Evolutionary conservation across 2,113 vertebrate species (phyloP).

Genomic region (Osmerus eperlanus): DNA sequence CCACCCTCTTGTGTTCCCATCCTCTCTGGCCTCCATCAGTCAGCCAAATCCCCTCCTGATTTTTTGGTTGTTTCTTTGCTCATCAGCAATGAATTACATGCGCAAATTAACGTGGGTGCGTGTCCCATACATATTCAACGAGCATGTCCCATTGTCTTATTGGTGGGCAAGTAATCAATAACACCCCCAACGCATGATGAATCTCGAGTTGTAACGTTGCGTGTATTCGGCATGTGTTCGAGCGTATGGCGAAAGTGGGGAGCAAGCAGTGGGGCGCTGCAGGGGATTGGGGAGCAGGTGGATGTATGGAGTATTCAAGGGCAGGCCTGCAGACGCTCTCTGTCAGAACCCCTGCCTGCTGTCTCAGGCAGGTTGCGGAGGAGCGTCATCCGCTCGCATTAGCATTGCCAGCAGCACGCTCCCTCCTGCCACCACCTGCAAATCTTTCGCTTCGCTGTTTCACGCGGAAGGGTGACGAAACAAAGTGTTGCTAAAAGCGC

Average conservation of each 20-base stretch:
- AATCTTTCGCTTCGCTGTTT: constrained; percentile 26
- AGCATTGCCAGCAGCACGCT: constrained; percentile 56
- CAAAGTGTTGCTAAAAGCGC: constrained; percentile 20
- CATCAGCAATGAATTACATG: constrained; percentile 43
- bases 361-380: constrained; percentile 59
- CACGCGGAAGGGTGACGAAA: constrained; percentile 21
- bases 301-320: constrained; percentile 48
- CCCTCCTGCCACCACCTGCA: constrained; percentile 21
- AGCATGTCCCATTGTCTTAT: constrained; percentile 56
- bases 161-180: constrained; percentile 59
- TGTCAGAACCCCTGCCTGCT: constrained; percentile 51
- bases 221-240: constrained; percentile 52
- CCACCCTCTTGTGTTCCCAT: neutral
- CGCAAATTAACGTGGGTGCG: constrained; percentile 49
- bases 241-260: constrained; percentile 47
- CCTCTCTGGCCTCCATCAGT: constrained; percentile 30
- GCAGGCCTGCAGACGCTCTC: constrained; percentile 57
- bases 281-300: constrained; percentile 55
- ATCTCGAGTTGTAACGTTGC: constrained; percentile 53
- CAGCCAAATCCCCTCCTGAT: constrained; percentile 21
- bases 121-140: constrained; percentile 63
- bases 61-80: constrained; percentile 22
- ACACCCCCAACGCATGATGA: constrained; percentile 47
- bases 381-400: constrained; percentile 59
- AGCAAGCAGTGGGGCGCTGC: constrained; percentile 25